Evolutionary conservation across 1,140 invertebrate genomes (phyloP), one percentile per base, ranked within the genome.

Genomic region (Saxidomus purpurata): DNA sequence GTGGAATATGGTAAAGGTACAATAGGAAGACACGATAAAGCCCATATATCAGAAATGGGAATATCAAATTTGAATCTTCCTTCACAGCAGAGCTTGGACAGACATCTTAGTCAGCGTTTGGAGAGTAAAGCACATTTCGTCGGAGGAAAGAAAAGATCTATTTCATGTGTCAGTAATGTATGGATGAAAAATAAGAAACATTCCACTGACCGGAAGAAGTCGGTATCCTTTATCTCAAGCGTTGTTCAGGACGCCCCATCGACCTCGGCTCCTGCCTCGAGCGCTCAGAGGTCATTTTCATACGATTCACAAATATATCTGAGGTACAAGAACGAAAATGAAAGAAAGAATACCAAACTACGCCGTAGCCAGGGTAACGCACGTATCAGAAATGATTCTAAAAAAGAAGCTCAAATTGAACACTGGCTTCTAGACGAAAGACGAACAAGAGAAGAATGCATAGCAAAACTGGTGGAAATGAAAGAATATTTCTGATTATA

Each of bases 401-500:
- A 36, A 55, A 49, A 79, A 1, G n/a, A 4, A 34, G 13, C 1
- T 8, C n/a, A 79, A 9, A 15, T 55, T 9, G 28, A 74, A 9
- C 36, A 74, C 28, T 85, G 83, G 83, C 31, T 85, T 22, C 19
- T 36, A 13, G 34, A 76, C 25, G 25, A 22, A 13, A 31, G 13
- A 15, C 36, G 43, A 25, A 85, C 83, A 3, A 31, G 83, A n/a
- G 31, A 85, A 22, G 67, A 85, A 74, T 85, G 83, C 22, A 85
- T 85, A 38, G 61, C 63, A 36, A 85, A 85, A 47, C 43, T 85
- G 22, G 55, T 85, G 63, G 83, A 85, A 28, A 85, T 85, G 83
- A 85, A 74, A 25, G 67, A 85, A 25, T 85, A 55, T 31, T 85
- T 85, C 43, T 85, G 38, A 63, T 22, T 49, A 49, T 17, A 49